Conservation (phyloP, 2,888 invertebrate genomes). For the Torymus tubicola region DNA sequence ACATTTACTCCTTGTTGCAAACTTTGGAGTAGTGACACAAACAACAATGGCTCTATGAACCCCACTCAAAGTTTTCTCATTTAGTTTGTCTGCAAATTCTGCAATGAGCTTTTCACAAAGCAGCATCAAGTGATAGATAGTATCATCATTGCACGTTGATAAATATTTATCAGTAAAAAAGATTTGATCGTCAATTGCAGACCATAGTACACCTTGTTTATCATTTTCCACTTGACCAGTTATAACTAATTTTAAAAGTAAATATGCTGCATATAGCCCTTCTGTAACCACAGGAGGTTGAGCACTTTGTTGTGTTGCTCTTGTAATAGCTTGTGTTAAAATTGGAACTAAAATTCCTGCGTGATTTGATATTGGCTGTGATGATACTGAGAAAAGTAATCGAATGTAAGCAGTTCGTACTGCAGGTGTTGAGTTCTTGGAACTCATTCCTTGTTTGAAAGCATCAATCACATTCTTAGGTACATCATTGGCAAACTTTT, state of each 20-base stretch:
- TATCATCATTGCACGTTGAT: conserved; percentile 84
- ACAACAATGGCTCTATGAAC: conserved; percentile 85
- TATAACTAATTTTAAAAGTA: conserved; percentile 82
- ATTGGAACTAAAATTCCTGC: conserved; percentile 78
- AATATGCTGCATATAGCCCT: conserved; percentile 83
- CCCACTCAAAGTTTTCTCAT: conserved; percentile 81
- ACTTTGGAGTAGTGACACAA: conserved; percentile 82
- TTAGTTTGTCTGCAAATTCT: conserved; percentile 83
- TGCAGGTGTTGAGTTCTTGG: conserved; percentile 86
- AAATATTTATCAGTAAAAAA: conserved; percentile 91
- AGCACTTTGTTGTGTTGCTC: conserved; percentile 85
- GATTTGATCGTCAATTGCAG: conserved; percentile 85
- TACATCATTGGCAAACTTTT: conserved; percentile 81
- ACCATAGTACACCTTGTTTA: conserved; percentile 82
- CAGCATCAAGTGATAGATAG: conserved; percentile 83
- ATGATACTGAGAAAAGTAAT: conserved; percentile 78
- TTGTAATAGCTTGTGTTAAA: conserved; percentile 85
- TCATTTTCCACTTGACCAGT: conserved; percentile 76
- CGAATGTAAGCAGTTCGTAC: conserved; percentile 89
- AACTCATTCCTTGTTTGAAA: conserved; percentile 85
- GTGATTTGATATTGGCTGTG: conserved; percentile 62
- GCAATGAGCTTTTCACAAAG: conserved; percentile 85
- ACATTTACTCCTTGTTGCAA: conserved; percentile 81
- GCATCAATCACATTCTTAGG: conserved; percentile 82
- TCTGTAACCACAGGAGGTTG: conserved; percentile 85